Percentiles rank a stretch among this genome's conserved stretches.
Evolutionary conservation across 1,140 invertebrate genomes (phyloP).

Genomic region (Polypedilum vanderplanki): DNA sequence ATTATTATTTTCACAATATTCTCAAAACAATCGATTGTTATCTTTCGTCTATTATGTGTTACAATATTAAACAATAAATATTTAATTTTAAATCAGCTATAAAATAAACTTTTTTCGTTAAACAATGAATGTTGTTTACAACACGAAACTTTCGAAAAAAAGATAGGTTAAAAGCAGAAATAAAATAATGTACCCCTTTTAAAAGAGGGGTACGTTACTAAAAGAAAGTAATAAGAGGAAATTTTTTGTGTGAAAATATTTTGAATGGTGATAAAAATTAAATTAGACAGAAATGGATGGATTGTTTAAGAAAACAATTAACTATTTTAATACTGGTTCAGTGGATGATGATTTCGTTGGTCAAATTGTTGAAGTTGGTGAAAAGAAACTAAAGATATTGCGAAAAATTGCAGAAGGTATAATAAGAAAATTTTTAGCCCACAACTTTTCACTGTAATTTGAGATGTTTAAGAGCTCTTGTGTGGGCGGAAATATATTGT

Average conservation of each 20-base stretch:
- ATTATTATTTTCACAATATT: no score
- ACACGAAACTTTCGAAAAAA: no score
- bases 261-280: slow-evolving; percentile 33
- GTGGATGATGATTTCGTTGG: slow-evolving; percentile 85
- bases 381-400: slow-evolving; percentile 80
- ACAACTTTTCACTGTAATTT: slow-evolving; percentile 11
- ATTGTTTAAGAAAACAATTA: slow-evolving; percentile 7
- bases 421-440: slow-evolving; percentile 36
- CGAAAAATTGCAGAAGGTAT: slow-evolving; percentile 90
- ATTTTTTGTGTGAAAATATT: no score
- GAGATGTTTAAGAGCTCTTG: background rate
- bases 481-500: background rate
- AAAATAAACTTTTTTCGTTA: no score
- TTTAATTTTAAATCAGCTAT: no score
- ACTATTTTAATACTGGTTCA: slow-evolving; percentile 40
- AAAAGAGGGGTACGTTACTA: background rate
- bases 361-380: slow-evolving; percentile 80
- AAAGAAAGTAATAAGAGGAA: no score
- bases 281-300: slow-evolving; percentile 35
- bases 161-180: no score
- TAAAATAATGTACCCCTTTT: no score
- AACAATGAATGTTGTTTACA: no score
- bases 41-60: no score
- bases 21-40: no score
- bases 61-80: no score